phyloP scores from a whole-genome alignment of 2,888 invertebrate genomes.

The Muscina levida region DNA sequence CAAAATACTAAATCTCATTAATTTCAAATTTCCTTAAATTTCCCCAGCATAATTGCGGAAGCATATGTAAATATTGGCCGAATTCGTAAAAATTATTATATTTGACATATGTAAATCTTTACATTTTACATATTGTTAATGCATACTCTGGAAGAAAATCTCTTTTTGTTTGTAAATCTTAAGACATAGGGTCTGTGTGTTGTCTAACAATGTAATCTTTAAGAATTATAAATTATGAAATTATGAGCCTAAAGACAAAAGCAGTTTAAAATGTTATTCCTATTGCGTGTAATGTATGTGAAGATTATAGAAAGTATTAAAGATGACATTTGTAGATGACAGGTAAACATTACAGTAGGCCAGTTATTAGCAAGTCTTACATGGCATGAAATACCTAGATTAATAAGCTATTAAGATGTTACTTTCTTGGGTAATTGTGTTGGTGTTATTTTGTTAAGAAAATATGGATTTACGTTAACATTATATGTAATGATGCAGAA shows the following conservation, averaged over 20 bases:
- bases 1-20: slow-evolving; percentile 7
- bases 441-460: neutral
- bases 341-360: too few species aligned
- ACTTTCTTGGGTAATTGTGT: neutral
- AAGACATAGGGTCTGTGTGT: neutral
- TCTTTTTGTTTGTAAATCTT: too few species aligned
- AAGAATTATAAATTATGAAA: slow-evolving; percentile 13
- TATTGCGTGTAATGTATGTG: too few species aligned
- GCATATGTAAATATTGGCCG: too few species aligned
- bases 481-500: too few species aligned
- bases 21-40: neutral
- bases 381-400: neutral
- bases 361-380: too few species aligned
- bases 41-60: too few species aligned
- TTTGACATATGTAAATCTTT: slow-evolving; percentile 14
- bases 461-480: too few species aligned
- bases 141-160: too few species aligned
- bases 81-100: slow-evolving; percentile 29
- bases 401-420: slow-evolving; percentile 8
- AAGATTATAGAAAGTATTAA: neutral
- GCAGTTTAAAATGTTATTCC: neutral
- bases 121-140: neutral
- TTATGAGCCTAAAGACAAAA: neutral
- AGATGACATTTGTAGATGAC: slow-evolving; percentile 9
- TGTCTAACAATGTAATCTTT: neutral